phyloP scores from a whole-genome alignment of 2,888 invertebrate genomes.

The Leptinotarsa tumamoca region DNA sequence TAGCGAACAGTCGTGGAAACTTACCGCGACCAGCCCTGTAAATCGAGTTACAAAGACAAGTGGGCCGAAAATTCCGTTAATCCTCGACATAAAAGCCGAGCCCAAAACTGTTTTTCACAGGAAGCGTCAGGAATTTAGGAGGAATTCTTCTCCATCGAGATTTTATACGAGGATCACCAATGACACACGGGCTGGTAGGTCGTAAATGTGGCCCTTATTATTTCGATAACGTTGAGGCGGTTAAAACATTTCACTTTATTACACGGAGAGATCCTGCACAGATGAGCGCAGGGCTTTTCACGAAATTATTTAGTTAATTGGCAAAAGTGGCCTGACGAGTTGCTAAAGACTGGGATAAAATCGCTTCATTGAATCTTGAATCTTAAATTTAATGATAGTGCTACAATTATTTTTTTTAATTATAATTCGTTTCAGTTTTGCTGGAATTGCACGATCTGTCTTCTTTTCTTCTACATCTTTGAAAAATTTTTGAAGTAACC shows the following conservation, averaged over 20 bases:
- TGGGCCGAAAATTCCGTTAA: too few relatives aligned
- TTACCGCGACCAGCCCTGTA: too few relatives aligned
- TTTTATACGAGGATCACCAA: conserved; percentile 56
- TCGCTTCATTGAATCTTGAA: too few relatives aligned
- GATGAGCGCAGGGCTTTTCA: conserved; percentile 33
- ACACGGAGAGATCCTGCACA: conserved; percentile 41
- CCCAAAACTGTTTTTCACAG: conserved; percentile 49
- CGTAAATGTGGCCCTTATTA: conserved; percentile 57
- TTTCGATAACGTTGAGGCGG: conserved; percentile 51
- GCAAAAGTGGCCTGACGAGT: background rate
- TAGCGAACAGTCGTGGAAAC: conserved; percentile 5
- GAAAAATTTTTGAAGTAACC: too few relatives aligned
- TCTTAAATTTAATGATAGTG: too few relatives aligned
- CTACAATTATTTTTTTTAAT: too few relatives aligned
- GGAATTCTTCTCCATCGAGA: conserved; percentile 48
- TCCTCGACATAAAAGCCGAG: conserved; percentile 9
- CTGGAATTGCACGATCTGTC: too few relatives aligned
- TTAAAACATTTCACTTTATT: conserved; percentile 59
- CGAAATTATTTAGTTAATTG: background rate
- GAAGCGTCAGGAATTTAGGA: conserved; percentile 45
- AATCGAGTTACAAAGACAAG: too few relatives aligned
- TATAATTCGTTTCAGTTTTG: too few relatives aligned
- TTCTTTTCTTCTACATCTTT: too few relatives aligned
- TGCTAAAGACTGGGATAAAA: background rate
- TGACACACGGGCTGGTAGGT: conserved; percentile 52